phyloP scores from a whole-genome alignment of 2,113 vertebrate genomes.

The Oreochromis niloticus region DNA sequence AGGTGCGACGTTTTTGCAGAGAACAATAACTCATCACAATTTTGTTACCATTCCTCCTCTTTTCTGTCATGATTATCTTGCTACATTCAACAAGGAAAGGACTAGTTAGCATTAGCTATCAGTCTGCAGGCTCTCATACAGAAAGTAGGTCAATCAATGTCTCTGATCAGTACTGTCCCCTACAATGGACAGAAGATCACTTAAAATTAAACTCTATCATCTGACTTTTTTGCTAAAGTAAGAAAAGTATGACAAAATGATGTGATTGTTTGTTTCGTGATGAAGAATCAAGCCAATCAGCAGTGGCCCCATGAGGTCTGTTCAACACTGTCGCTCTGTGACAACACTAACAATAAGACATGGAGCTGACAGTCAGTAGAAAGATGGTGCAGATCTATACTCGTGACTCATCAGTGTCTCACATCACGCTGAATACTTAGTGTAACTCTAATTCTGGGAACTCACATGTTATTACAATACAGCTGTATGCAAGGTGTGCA shows the following conservation, averaged over 20 bases:
- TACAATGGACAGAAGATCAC: neutral
- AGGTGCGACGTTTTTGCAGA: neutral
- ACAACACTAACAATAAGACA: neutral
- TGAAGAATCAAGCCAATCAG: neutral
- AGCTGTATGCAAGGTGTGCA: neutral
- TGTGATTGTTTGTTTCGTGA: neutral
- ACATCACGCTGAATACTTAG: neutral
- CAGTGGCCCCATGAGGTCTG: neutral
- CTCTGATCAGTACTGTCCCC: neutral
- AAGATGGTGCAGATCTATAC: neutral
- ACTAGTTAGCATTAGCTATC: neutral
- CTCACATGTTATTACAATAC: accelerated
- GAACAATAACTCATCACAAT: neutral
- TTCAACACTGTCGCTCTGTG: neutral
- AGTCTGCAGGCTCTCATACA: neutral
- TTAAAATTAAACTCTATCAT: neutral
- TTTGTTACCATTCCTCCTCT: neutral
- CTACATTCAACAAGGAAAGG: neutral
- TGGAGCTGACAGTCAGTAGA: neutral
- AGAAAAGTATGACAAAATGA: neutral
- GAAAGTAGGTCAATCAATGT: neutral
- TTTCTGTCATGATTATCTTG: neutral
- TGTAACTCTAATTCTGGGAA: neutral
- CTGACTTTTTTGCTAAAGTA: neutral
- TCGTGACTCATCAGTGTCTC: neutral